phyloP scores from a whole-genome alignment of 2,113 vertebrate genomes.

The Atrichornis clamosus region DNA sequence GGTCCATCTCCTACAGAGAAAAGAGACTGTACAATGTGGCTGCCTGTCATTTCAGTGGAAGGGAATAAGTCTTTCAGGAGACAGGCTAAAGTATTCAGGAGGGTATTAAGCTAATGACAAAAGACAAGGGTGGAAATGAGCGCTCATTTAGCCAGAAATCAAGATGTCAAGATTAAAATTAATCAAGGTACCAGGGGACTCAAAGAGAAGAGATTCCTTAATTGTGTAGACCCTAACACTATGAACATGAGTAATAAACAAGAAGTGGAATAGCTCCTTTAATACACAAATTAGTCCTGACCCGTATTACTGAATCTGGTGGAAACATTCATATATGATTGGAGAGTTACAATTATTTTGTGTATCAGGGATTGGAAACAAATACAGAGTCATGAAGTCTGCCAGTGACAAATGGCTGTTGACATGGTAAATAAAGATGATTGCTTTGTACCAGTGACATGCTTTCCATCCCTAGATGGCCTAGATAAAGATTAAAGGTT shows the following conservation, averaged over 20 bases:
- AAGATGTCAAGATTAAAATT: slow-evolving; percentile 70
- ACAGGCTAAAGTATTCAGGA: slow-evolving; percentile 64
- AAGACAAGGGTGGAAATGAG: slow-evolving; percentile 68
- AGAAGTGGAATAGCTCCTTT: slow-evolving; percentile 35
- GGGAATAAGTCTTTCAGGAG: slow-evolving; percentile 59
- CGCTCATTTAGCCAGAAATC: slow-evolving; percentile 69
- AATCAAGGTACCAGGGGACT: slow-evolving; percentile 65
- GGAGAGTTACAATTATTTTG: not conserved
- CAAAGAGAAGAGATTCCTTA: slow-evolving; percentile 55
- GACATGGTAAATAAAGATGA: slow-evolving; percentile 19
- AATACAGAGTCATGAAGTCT: not conserved
- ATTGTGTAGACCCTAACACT: slow-evolving; percentile 36
- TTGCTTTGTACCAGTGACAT: not conserved
- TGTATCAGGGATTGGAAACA: not conserved
- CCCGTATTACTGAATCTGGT: not conserved
- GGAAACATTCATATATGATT: not conserved
- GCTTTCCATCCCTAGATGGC: not conserved
- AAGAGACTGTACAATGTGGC: not conserved
- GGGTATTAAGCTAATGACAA: slow-evolving; percentile 68
- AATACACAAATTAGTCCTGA: slow-evolving; percentile 31
- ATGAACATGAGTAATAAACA: not conserved
- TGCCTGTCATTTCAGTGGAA: slow-evolving; percentile 40
- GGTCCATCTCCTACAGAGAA: not conserved
- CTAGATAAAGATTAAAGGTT: not conserved
- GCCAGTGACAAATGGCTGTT: slow-evolving; percentile 20